These are phyloP conservation scores for Hydrocynus forskahlii DNA, from an alignment of 2,797 vertebrate genomes.

Conservation along the genomic window DNA sequence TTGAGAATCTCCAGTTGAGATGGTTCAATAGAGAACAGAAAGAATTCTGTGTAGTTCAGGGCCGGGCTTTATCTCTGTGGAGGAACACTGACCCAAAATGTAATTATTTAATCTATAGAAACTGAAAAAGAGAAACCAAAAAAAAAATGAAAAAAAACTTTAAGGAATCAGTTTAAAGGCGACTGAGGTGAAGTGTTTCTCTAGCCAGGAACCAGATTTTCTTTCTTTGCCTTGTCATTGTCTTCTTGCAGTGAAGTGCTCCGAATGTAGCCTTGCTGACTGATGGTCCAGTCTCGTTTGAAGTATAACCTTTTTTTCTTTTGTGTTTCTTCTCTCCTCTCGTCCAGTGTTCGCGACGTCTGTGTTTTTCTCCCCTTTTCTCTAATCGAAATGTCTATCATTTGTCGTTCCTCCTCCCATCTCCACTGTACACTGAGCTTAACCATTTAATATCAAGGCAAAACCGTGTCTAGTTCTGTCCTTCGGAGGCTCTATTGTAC, in stretches of 20 bases:
- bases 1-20: background rate
- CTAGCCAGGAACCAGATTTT: constrained; percentile 5
- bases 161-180: background rate
- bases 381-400: constrained; percentile 16
- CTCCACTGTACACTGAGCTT: background rate
- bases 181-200: background rate
- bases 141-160: too few species aligned
- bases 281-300: constrained; percentile 17
- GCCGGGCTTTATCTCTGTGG: background rate
- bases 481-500: background rate
- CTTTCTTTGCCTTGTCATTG: constrained; percentile 11
- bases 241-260: constrained; percentile 1
- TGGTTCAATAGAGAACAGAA: too few species aligned
- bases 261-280: background rate
- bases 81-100: background rate
- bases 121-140: too few species aligned
- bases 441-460: background rate
- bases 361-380: constrained; percentile 13
- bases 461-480: background rate
- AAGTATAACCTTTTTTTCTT: constrained; percentile 14
- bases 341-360: background rate
- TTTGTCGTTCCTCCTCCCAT: background rate
- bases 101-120: background rate
- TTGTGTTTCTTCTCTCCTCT: background rate
- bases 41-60: too few species aligned